These are phyloP conservation scores for Leiothrix lutea DNA, from an alignment of 2,113 vertebrate species.

Conservation along the genomic window DNA sequence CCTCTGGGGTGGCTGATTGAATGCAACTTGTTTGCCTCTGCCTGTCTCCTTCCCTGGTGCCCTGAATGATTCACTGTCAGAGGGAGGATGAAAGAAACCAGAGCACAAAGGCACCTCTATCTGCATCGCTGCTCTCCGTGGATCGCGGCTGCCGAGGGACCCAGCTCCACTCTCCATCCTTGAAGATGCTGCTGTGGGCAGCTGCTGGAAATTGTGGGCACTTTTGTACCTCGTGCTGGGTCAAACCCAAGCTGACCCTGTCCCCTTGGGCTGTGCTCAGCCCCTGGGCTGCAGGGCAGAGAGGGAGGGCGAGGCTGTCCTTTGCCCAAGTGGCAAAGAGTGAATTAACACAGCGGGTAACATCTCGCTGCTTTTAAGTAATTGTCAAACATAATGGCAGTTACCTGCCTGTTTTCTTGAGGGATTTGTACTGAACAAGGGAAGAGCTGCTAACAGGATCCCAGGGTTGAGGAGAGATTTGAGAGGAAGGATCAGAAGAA, in stretches of 20 bases:
- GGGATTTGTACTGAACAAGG: conserved; percentile 26
- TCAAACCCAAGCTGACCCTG: neutral
- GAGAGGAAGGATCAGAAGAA: conserved; percentile 44
- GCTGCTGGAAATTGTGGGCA: neutral
- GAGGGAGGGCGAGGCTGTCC: neutral
- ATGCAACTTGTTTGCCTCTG: neutral
- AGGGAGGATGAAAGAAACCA: neutral
- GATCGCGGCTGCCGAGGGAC: neutral
- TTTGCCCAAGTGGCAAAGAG: neutral
- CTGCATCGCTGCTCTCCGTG: neutral
- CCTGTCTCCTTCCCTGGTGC: neutral
- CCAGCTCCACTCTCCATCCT: rapidly evolving
- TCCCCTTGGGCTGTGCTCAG: neutral
- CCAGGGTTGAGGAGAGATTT: neutral
- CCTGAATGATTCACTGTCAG: conserved; percentile 8
- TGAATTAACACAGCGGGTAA: neutral
- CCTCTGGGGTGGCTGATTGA: neutral
- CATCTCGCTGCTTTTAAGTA: neutral
- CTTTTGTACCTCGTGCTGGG: neutral
- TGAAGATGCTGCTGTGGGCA: neutral
- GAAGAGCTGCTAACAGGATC: conserved; percentile 40
- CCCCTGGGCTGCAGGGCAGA: neutral
- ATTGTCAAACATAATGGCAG: conserved; percentile 3
- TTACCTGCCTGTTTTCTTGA: conserved; percentile 43
- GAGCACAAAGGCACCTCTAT: neutral